Conservation (phyloP, 2,888 invertebrate species). For the Morinoia aosen region DNA sequence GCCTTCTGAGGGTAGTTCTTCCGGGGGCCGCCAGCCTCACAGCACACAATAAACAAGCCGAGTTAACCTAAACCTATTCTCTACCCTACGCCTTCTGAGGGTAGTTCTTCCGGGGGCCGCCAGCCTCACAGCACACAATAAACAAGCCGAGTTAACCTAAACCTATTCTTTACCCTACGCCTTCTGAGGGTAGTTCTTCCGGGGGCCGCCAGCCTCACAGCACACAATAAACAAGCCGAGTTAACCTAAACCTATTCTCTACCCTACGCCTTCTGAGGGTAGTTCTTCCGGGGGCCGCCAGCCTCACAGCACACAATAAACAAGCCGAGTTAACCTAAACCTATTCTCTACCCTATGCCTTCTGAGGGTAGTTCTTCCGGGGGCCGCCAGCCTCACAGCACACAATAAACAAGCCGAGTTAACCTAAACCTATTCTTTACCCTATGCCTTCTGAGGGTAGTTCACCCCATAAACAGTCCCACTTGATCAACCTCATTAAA, state of each 20-base stretch:
- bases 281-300: too few species aligned
- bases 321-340: neutral
- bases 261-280: neutral
- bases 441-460: conserved; percentile 16
- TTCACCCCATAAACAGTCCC: too few species aligned
- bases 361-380: neutral
- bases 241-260: neutral
- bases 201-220: neutral
- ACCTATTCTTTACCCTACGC: neutral
- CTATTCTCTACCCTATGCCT: neutral
- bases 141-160: neutral
- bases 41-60: neutral
- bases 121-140: neutral
- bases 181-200: neutral
- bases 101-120: too few species aligned
- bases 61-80: neutral
- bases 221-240: neutral
- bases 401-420: neutral
- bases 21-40: neutral
- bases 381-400: neutral
- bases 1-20: neutral
- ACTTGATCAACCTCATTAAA: too few species aligned
- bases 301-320: neutral
- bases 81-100: neutral
- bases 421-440: neutral